Evolutionary conservation across 2,797 vertebrate genomes (phyloP).

Genomic region (Diplodus puntazzo): DNA sequence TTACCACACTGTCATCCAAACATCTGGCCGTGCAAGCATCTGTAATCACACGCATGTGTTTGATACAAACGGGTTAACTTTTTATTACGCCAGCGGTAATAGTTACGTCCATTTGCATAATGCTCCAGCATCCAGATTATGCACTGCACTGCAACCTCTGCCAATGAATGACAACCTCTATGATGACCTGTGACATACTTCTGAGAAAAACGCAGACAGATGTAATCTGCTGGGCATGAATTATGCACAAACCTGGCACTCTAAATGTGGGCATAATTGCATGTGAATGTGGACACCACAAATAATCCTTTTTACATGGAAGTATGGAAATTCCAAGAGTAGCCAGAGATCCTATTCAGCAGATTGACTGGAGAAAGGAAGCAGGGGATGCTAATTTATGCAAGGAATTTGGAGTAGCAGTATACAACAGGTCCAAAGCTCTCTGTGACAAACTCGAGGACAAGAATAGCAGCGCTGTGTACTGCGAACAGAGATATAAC

Average conservation of each 20-base stretch:
- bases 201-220: constrained; percentile 17
- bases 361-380: too few species aligned
- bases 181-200: constrained; percentile 9
- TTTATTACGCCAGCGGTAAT: neutral
- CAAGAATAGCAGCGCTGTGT: too few species aligned
- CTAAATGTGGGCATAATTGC: neutral
- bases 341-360: too few species aligned
- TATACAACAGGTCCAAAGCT: too few species aligned
- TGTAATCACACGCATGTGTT: neutral
- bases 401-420: too few species aligned
- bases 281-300: neutral
- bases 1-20: neutral
- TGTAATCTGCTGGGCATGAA: constrained; percentile 1
- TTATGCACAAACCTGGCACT: neutral
- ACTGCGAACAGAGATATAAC: too few species aligned
- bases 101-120: constrained; percentile 16
- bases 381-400: too few species aligned
- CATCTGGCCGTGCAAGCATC: constrained; percentile 19
- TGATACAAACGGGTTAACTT: constrained; percentile 7
- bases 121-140: constrained; percentile 16
- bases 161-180: constrained; percentile 8
- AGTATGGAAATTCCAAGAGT: too few species aligned
- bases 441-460: too few species aligned
- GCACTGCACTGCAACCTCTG: neutral
- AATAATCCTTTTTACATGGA: constrained; percentile 12